phyloP scores from a whole-genome alignment of 2,797 vertebrate species.

The Arctocebus calabarensis region DNA sequence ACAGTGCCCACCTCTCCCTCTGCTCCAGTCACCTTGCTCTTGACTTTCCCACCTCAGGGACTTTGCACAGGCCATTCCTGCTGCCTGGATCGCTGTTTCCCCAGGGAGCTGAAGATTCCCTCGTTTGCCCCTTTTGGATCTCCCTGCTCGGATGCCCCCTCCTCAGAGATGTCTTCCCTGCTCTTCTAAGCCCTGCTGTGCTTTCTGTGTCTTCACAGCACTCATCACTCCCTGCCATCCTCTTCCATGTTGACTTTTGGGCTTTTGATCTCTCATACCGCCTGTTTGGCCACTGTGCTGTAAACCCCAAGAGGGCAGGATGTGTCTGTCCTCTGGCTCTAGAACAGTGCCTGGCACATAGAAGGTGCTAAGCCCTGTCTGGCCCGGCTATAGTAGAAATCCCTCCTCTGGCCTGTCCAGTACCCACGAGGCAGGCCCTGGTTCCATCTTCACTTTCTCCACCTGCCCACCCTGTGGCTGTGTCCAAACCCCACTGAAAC shows the following conservation, averaged over 20 bases:
- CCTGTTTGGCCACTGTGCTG: background rate
- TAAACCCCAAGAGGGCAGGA: background rate
- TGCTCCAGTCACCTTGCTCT: background rate
- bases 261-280: rapidly evolving
- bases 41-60: background rate
- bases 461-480: background rate
- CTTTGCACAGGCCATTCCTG: background rate
- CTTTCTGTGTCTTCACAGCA: background rate
- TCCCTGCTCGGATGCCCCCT: background rate
- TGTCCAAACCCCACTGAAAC: background rate
- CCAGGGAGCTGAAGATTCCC: background rate
- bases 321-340: background rate
- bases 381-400: background rate
- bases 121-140: background rate
- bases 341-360: rapidly evolving
- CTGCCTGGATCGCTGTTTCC: background rate
- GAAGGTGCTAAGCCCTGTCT: background rate
- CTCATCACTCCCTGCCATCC: background rate
- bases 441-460: background rate
- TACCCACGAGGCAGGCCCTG: background rate
- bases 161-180: background rate
- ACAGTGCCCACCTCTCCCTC: rapidly evolving
- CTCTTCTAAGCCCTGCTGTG: background rate
- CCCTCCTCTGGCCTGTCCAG: background rate
- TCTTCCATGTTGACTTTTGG: no score